Percentiles rank a stretch among this genome's conserved stretches.
Evolutionary conservation across 2,113 vertebrate genomes (phyloP).

Genomic region (Pimephales promelas): DNA sequence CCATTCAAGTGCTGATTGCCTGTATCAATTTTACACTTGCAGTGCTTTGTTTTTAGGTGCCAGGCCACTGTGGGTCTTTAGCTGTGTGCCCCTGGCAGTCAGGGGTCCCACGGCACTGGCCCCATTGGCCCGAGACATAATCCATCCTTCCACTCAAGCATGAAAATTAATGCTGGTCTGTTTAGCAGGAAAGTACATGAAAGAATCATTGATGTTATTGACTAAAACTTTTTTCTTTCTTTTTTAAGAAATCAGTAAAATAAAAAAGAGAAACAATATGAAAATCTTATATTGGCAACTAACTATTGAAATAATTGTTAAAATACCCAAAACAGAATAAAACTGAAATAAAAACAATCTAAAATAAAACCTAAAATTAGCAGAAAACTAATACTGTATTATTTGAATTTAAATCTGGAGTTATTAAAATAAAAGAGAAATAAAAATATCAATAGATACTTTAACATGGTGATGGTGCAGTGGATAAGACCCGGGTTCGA

Average conservation of each 20-base stretch:
- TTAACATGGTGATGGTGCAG: no score
- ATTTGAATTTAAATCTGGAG: neutral
- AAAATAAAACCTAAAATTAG: no score
- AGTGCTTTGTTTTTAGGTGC: neutral
- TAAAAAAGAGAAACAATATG: neutral
- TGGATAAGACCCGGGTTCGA: no score
- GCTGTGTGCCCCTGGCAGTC: neutral
- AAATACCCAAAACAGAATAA: no score
- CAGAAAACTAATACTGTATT: no score
- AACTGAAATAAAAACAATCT: no score
- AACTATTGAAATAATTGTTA: no score
- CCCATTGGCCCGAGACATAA: neutral
- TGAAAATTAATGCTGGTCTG: neutral
- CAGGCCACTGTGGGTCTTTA: neutral
- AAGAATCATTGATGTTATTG: neutral
- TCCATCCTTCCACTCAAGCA: neutral
- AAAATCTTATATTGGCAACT: no score
- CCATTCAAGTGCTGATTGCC: neutral
- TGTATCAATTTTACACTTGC: constrained; percentile 9
- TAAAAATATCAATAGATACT: neutral
- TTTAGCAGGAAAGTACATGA: neutral
- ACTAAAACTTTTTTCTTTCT: neutral
- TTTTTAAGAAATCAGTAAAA: neutral
- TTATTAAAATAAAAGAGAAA: neutral
- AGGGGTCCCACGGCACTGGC: neutral